Evolutionary conservation across 2,888 invertebrate species (phyloP), one percentile per base, ranked within the genome.

Genomic region (Girardia tigrina): DNA sequence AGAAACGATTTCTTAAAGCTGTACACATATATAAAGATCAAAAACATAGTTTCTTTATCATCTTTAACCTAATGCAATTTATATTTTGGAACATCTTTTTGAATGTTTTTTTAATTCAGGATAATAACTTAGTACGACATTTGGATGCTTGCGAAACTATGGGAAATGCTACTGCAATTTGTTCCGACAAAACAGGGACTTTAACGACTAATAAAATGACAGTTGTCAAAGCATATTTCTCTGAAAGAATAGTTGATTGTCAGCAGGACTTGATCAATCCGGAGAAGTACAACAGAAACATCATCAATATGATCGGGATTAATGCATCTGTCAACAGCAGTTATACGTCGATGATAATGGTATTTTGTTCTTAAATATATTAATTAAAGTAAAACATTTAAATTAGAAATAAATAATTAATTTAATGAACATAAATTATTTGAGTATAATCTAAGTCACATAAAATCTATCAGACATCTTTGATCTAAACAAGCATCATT

Each of bases 151-250:
- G 98, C 86, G 98, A 98, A 86, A 99, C 98, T 0, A 99, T 98
- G 98, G 98, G 98, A 81, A 99, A 99, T 86, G 98, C 98, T 74
- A 99, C 98, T 79, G 92, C 95, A 80, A 99, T 98, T 86, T 98
- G 98, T 85, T 98, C 97, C 20, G 98, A 98, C 87, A 98, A 99
- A 87, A 99, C 98, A 70, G 98, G 98, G 79, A 98, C 98, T 0
- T 88, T 99, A 78, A 99, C 98, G 78, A 98, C 98, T 78, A 86
- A 86, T 80, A 84, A 88, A 78, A 99, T 99, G 98, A 97, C 97
- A 1, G 95, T 94, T 76, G 97, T 98, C 14, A 92, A 94, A 86
- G 91, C 92, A 26, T 95, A 91, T 86, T 90, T 98, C 79, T 92
- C 42, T 8, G 56, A 56, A 56, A 8, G 56, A n/a, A 56, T 56